Conservation (phyloP, 2,797 vertebrate genomes). For the Cyclopterus lumpus region DNA sequence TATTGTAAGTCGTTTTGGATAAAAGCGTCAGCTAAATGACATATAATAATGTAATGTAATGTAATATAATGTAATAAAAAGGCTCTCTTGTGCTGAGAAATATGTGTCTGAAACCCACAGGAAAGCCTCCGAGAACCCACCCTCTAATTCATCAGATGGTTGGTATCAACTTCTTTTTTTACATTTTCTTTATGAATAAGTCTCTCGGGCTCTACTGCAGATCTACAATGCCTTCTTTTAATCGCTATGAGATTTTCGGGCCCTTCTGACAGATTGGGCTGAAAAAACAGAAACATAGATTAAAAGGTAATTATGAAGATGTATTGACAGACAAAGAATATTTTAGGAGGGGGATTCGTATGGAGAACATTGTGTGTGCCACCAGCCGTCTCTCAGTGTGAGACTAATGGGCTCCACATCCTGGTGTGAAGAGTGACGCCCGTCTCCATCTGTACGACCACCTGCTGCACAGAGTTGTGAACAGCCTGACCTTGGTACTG, state of each 20-base stretch:
- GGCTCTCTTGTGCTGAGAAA: constrained; percentile 22
- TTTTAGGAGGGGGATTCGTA: background rate
- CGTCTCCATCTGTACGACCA: constrained; percentile 63
- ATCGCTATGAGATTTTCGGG: background rate
- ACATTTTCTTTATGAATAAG: background rate
- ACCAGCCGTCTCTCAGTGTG: constrained; percentile 42
- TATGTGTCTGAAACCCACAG: constrained; percentile 11
- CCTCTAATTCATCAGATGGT: background rate
- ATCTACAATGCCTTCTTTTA: background rate
- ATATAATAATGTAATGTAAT: too few species aligned
- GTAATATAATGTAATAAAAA: too few species aligned
- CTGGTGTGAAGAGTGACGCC: constrained; percentile 60
- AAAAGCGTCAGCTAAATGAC: too few species aligned
- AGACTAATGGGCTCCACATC: constrained; percentile 58
- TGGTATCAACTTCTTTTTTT: background rate
- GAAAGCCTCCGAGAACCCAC: background rate
- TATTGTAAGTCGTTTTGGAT: too few species aligned
- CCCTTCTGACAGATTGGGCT: background rate
- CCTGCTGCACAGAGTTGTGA: constrained; percentile 71
- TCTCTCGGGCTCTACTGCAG: background rate
- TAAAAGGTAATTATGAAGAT: background rate
- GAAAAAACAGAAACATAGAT: background rate
- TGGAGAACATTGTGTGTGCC: background rate
- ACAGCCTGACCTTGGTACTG: constrained; percentile 60
- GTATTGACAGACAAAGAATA: background rate